Conservation (phyloP, 2,888 invertebrate genomes). For the Protophormia terraenovae region DNA sequence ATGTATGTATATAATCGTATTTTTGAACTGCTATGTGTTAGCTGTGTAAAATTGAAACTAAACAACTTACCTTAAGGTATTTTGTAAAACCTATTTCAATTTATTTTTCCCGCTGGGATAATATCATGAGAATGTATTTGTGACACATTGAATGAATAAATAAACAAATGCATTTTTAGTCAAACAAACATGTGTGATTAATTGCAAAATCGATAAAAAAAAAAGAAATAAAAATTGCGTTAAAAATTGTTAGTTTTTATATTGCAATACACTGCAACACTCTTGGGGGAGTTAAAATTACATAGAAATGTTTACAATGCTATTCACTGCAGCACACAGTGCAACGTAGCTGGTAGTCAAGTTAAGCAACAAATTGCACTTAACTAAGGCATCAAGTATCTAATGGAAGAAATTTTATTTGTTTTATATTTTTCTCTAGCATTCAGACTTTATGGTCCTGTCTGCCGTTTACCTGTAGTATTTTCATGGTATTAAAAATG, state of each 20-base stretch:
- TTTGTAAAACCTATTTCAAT: too few species aligned
- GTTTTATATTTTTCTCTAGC: neutral
- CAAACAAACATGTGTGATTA: slow-evolving; percentile 41
- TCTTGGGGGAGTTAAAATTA: neutral
- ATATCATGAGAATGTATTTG: too few species aligned
- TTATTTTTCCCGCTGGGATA: too few species aligned
- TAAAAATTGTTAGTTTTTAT: neutral
- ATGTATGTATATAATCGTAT: too few species aligned
- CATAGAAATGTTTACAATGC: neutral
- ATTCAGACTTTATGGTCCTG: neutral
- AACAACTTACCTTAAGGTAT: too few species aligned
- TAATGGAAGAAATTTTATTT: neutral
- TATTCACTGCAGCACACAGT: neutral
- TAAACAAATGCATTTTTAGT: slow-evolving; percentile 34
- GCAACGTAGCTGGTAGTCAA: neutral
- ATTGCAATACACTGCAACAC: neutral
- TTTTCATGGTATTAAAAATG: neutral
- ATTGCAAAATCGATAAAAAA: slow-evolving; percentile 38
- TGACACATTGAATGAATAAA: neutral
- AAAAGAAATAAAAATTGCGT: neutral
- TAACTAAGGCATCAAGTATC: too few species aligned
- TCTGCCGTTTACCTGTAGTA: neutral
- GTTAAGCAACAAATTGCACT: neutral
- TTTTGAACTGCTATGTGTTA: too few species aligned
- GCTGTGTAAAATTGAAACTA: too few species aligned